A percentile compares a stretch with the other conserved stretches of the same genome.
Conservation (phyloP, 2,797 vertebrate genomes). For the Phaenicophaeus curvirostris region DNA sequence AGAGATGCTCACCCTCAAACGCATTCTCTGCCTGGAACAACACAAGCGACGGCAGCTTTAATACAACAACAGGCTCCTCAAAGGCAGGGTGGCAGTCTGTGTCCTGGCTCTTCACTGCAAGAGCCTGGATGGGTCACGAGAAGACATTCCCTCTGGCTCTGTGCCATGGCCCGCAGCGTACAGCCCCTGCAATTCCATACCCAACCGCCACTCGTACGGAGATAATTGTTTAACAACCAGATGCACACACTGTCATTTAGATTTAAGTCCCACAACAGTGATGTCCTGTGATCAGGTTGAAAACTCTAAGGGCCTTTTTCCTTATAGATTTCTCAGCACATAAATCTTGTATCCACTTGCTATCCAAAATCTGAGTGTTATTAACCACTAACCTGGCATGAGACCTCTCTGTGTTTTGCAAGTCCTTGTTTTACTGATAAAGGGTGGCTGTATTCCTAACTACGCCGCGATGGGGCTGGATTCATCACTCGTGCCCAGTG, state of each 20-base stretch:
- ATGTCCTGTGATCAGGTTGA: neutral
- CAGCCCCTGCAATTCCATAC: neutral
- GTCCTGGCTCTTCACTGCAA: neutral
- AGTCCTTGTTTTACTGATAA: neutral
- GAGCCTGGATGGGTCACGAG: neutral
- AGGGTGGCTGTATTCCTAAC: neutral
- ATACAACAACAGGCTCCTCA: neutral
- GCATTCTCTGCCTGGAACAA: constrained; percentile 7
- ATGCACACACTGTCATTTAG: neutral
- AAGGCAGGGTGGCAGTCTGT: neutral
- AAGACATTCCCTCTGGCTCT: neutral
- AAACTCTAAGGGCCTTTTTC: neutral
- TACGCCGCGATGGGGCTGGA: neutral
- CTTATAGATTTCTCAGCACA: neutral
- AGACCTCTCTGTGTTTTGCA: neutral
- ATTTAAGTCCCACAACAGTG: neutral
- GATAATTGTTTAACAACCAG: neutral
- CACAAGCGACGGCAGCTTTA: neutral
- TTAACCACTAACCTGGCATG: neutral
- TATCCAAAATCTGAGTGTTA: neutral
- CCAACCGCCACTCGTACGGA: neutral
- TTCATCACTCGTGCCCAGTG: neutral
- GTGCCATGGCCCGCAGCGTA: neutral
- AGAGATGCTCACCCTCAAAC: constrained; percentile 12
- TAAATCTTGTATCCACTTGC: neutral